Conservation (phyloP, 2,888 invertebrate species). For the Tachina grossa region DNA sequence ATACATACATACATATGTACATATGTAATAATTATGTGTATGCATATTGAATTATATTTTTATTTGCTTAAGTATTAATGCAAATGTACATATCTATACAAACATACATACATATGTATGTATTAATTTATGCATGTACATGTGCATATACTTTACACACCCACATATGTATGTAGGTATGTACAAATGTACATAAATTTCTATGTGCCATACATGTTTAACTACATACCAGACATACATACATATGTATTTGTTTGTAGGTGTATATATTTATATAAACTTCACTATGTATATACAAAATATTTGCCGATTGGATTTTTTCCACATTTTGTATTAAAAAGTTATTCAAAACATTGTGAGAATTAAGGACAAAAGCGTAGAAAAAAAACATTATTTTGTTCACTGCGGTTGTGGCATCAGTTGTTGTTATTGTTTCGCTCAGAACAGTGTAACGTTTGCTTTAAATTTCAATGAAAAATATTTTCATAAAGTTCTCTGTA, state of each 20-base stretch:
- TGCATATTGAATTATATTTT: too few species aligned
- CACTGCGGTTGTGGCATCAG: not conserved
- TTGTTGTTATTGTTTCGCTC: not conserved
- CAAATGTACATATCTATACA: too few species aligned
- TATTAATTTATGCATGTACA: not conserved
- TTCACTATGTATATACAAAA: too few species aligned
- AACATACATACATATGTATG: too few species aligned
- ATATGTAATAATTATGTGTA: too few species aligned
- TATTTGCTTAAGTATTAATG: too few species aligned
- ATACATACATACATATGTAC: not conserved
- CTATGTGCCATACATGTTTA: not conserved
- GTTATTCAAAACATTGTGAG: not conserved
- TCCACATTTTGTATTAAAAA: not conserved
- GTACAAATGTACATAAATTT: not conserved
- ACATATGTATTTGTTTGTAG: too few species aligned
- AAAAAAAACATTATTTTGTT: not conserved
- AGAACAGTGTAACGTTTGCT: constrained; percentile 28
- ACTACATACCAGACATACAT: too few species aligned
- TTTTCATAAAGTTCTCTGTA: not conserved
- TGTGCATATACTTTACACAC: constrained; percentile 11
- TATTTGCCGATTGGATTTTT: not conserved
- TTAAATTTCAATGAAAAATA: not conserved
- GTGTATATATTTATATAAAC: not conserved
- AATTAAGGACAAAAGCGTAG: constrained; percentile 9
- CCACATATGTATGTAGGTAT: not conserved